A percentile compares a stretch with the other conserved stretches of the same genome.
Conservation (phyloP, 2,797 vertebrate species). For the Psittacula echo region DNA sequence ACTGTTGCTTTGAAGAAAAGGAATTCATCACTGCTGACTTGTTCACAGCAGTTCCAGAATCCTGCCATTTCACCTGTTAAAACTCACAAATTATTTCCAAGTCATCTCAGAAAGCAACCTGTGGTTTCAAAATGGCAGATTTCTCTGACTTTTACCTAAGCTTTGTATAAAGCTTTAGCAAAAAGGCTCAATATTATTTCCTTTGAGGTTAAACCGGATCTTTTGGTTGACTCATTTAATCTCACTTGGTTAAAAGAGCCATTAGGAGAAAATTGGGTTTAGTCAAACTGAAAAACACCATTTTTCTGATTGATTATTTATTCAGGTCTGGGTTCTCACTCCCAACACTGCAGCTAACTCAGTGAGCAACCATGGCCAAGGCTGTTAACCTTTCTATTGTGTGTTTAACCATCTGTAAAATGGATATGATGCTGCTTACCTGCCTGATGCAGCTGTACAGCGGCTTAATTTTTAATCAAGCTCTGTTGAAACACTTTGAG, state of each 20-base stretch:
- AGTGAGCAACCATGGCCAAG: not conserved
- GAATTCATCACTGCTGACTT: not conserved
- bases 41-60: not conserved
- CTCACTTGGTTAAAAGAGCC: not conserved
- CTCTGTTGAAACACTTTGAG: not conserved
- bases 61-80: not conserved
- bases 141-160: not conserved
- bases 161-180: not conserved
- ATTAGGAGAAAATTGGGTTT: not conserved
- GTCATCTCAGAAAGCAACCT: not conserved
- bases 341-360: not conserved
- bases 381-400: constrained; percentile 55
- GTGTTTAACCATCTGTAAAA: constrained; percentile 57
- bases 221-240: not conserved
- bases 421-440: constrained; percentile 39
- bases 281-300: not conserved
- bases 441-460: not conserved
- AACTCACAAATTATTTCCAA: not conserved
- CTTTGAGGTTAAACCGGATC: not conserved
- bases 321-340: not conserved
- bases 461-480: constrained; percentile 65
- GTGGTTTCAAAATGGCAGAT: not conserved
- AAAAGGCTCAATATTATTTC: rapidly evolving
- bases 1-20: not conserved
- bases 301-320: not conserved